phyloP scores from a whole-genome alignment of 2,888 invertebrate species.

The Spilosoma lubricipeda region DNA sequence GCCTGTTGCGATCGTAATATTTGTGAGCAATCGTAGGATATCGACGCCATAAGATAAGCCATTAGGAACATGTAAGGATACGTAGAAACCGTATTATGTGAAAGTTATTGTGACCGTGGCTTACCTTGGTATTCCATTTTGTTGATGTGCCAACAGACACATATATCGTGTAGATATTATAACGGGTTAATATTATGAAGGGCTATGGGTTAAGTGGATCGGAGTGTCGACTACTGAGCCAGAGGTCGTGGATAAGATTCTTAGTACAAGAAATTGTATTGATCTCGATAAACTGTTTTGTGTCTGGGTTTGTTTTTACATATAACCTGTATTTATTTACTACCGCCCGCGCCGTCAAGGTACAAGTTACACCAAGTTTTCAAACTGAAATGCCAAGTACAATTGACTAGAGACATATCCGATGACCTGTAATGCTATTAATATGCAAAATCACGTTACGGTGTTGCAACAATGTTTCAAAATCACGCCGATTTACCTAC shows the following conservation, averaged over 20 bases:
- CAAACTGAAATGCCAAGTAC: no score
- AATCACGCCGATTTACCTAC: neutral
- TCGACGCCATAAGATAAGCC: conserved; percentile 10
- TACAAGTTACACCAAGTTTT: no score
- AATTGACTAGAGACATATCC: neutral
- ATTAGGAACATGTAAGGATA: conserved; percentile 8
- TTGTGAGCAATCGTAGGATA: conserved; percentile 24
- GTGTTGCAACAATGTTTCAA: neutral
- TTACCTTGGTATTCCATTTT: neutral
- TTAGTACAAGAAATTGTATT: neutral
- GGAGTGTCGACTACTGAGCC: neutral
- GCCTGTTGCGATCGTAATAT: conserved; percentile 24
- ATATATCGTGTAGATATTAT: neutral
- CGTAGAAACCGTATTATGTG: neutral
- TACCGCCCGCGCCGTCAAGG: no score
- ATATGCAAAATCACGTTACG: neutral
- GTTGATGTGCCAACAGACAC: neutral
- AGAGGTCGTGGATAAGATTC: neutral
- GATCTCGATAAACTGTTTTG: no score
- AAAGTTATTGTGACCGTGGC: neutral
- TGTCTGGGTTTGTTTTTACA: no score
- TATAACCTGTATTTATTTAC: no score
- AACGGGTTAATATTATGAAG: neutral
- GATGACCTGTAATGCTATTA: neutral
- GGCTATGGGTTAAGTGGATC: neutral